Percentiles rank a stretch among this genome's conserved stretches.
Conservation (phyloP, 2,888 invertebrate species). For the Cheilosia pagana region DNA sequence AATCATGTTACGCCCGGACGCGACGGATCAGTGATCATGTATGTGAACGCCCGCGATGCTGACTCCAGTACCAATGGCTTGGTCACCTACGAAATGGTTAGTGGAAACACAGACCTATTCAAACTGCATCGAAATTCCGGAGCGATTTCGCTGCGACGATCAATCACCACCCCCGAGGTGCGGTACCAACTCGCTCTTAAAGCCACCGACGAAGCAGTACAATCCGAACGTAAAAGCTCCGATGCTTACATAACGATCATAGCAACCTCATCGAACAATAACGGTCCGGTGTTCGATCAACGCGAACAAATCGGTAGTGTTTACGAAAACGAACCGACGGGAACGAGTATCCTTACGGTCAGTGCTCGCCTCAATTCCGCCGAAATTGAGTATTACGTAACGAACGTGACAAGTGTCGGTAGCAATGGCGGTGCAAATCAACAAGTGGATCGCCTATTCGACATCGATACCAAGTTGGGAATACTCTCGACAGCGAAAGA, state of each 20-base stretch:
- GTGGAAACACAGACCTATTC: constrained; percentile 91
- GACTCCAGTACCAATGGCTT: constrained; percentile 96
- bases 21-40: constrained; percentile 89
- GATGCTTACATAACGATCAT: constrained; percentile 94
- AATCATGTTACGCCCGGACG: constrained; percentile 82
- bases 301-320: constrained; percentile 90
- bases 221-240: constrained; percentile 93
- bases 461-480: constrained; percentile 94
- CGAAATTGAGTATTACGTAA: constrained; percentile 95
- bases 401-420: constrained; percentile 87
- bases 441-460: constrained; percentile 95
- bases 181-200: constrained; percentile 93
- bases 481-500: constrained; percentile 93
- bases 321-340: constrained; percentile 94
- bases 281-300: constrained; percentile 86
- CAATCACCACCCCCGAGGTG: constrained; percentile 87
- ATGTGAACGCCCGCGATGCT: constrained; percentile 92
- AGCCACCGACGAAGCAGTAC: constrained; percentile 96
- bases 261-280: constrained; percentile 84
- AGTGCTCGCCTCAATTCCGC: constrained; percentile 88
- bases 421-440: constrained; percentile 78
- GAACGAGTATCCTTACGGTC: constrained; percentile 93
- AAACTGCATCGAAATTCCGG: constrained; percentile 92
- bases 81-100: constrained; percentile 94
- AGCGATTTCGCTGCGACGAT: constrained; percentile 87